Base-by-base conservation (phyloP, 2,888 invertebrate genomes). In the Nyleta sp. region DNA sequence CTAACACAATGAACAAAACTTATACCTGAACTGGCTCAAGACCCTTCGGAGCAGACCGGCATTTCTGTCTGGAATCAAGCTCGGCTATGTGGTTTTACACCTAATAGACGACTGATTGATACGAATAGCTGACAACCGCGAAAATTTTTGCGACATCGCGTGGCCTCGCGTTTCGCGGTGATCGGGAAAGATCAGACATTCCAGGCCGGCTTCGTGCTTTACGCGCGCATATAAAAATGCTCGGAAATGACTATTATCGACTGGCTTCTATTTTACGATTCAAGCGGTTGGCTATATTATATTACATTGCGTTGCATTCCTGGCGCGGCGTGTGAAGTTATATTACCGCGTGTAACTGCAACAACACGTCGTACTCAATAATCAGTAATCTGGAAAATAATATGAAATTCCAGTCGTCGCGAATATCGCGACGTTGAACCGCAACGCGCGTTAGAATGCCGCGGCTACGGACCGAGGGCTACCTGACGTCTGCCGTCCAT, bases 81-180 rank as follows among this genome's bases (percentile, higher is more conserved):
- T 20, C 17, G 28, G n/a, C 40, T 77, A 81, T 85, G 86, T 74
- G 85, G 84, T 86, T 85, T 85, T 78, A 72, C 83, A 57, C 80
- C 80, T 82, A 82, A 82, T 82, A 81, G 81, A 77, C 68, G 81
- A 83, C 77, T 81, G 83, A 84, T 85, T 80, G 81, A 84, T 82
- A 78, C 71, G 72, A 81, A 75, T 57, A 74, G 74, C 81, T 80
- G 2, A 74, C 22, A 74, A 82, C 84, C 84, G 81, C 86, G 82
- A 84, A 84, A 84, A 83, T 83, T 82, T 84, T 80, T 81, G 80
- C 84, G 73, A 82, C 83, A 81, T 80, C 82, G 83, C 80, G 80
- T 53, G 75, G 75, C 79, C 78, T 64, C 73, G 78, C 67, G 80
- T 80, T 73, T 76, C 65, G 75, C 73, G 80, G 62, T 59, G 73